Evolutionary conservation across 2,797 vertebrate species (phyloP), one percentile per base, ranked within the genome.

Genomic region (Cottoperca gobio): DNA sequence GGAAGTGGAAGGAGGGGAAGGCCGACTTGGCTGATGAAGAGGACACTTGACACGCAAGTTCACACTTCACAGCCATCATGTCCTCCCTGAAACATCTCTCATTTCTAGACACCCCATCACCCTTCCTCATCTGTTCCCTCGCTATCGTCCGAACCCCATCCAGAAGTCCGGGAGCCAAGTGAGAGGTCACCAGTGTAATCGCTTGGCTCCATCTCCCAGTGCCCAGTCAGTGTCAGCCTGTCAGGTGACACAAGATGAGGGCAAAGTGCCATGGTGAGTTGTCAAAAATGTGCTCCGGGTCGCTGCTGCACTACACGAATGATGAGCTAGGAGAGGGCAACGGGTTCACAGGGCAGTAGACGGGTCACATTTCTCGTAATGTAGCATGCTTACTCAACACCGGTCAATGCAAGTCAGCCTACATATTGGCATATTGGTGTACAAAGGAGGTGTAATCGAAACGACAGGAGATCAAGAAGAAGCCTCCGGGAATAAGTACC

Each of bases 241-340:
- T 85, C 82, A 76, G 64, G 79, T 86, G 86, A 86, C 76, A 43
- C 68, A 2, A 45, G 55, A 10, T 13, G 71, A 79, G 76, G 80
- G 81, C 81, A 72, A 23, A n/a, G 67, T 19, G 77, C 82, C 86
- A 83, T 7, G 26, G 54, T 82, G 89, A 88, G 81, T 37, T 55
- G 72, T 84, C 76, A 78, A 24, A 84, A 87, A 64, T 17, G 31
- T 69, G 69, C 62, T 45, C 45, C 6, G 53, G 76, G 62, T 63
- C 31, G 23, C 54, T 14, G 12, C 52, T 62, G 43, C 0, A 33
- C 78, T 86, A 70, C 10, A n/a, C 6, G 2, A 62, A 65, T 5
- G 60, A 52, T 71, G 68, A 76, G 81, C 61, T 11, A 2, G 63
- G 24, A 46, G 60, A 60, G 40, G 53, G 19, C 5, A 52, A 24